Evolutionary conservation across 1,140 invertebrate species (phyloP).

Genomic region (Ctenoplectra terminalis): DNA sequence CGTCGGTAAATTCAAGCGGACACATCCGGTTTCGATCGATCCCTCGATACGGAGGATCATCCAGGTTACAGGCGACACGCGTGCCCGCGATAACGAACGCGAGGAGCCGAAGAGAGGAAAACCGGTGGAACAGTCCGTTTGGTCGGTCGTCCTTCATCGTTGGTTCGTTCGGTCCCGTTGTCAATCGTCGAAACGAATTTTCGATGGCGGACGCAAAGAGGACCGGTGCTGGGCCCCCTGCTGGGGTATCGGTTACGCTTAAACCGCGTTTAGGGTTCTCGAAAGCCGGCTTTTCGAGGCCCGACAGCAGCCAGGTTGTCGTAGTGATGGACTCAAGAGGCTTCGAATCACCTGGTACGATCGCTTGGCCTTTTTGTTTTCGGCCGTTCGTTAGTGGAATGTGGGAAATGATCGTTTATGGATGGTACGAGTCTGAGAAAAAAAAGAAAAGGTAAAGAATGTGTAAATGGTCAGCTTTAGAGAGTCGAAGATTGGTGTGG

Average conservation of each 20-base stretch:
- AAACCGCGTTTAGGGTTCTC: slow-evolving; percentile 75
- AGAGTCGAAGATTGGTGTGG: background rate
- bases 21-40: slow-evolving; percentile 27
- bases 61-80: slow-evolving; percentile 26
- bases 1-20: slow-evolving; percentile 33
- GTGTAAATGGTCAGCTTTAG: background rate
- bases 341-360: background rate
- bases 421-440: background rate
- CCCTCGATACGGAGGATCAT: slow-evolving; percentile 23
- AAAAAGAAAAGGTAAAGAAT: background rate
- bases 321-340: slow-evolving; percentile 22
- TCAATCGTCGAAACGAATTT: slow-evolving; percentile 56
- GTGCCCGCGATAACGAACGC: slow-evolving; percentile 42
- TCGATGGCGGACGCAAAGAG: slow-evolving; percentile 23
- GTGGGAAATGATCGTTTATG: slow-evolving; percentile 3
- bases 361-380: slow-evolving; percentile 11
- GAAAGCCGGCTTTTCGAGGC: slow-evolving; percentile 54
- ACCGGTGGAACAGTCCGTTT: background rate
- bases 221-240: slow-evolving; percentile 59
- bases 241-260: slow-evolving; percentile 78
- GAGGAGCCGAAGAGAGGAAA: slow-evolving; percentile 32
- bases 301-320: slow-evolving; percentile 19
- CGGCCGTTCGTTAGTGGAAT: slow-evolving; percentile 4
- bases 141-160: slow-evolving; percentile 22
- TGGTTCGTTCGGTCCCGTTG: slow-evolving; percentile 31